Evolutionary conservation across 1,140 invertebrate genomes (phyloP), one percentile per base, ranked within the genome.

Genomic region (Drosophila teissieri): DNA sequence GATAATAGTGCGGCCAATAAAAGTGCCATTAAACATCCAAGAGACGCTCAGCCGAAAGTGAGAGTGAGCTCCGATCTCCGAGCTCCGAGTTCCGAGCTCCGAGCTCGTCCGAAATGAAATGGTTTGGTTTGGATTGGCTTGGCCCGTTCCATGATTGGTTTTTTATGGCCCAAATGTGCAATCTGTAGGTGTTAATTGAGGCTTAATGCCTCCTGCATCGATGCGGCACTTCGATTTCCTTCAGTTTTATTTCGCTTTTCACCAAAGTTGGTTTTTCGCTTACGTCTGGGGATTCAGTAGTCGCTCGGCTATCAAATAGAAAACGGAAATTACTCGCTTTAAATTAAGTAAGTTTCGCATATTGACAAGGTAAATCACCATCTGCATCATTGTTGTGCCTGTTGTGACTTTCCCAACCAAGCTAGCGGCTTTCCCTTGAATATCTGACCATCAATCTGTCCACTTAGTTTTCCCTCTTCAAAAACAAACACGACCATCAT

Each of bases 1-100:
- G 84, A 83, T 88, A 78, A 84, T 80, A 68, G 69, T 89, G 58
- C 37, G 74, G 39, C 75, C 65, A 78, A 78, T 78, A 79, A 79
- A 79, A 79, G 24, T 39, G 45, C 60, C 40, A 78, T 78, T 78
- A 78, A 75, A 36, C 52, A 40, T 37, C 45, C 44, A n/a, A 15
- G 48, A 40, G 53, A 27, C n/a, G 48, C 48, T 51, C 48, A 27
- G 5, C 31, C 24, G 75, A 78, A 78, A 78, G 75, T 78, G 75
- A 78, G 75, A 78, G 75, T 78, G 48, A 42, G 17, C 15, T 53
- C 7, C 2, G 11, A 22, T 36, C 31, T 69, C 51, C 19, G 2
- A 19, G 19, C 19, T 1, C 19, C 19, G 19, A 19, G 19, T 19
- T 53, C 7, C 4, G 11, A 22, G 44, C 37, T 69, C 51, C n/a